Percentiles rank a stretch among this genome's conserved stretches.
Evolutionary conservation across 1,140 invertebrate species (phyloP).

Genomic region (Anoplolepis gracilipes): DNA sequence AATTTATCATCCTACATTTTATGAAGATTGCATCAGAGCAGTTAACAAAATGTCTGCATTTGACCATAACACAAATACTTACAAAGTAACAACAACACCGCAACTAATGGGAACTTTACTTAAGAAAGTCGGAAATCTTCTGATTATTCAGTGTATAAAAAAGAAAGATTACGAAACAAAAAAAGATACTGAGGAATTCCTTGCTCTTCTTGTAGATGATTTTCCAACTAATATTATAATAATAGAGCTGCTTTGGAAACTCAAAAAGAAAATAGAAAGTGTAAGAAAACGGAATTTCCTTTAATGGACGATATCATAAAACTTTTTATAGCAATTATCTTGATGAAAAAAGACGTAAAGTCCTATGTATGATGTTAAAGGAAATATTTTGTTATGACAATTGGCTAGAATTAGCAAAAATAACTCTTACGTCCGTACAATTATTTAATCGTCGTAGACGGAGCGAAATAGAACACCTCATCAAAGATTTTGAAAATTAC

Average conservation of each 20-base stretch:
- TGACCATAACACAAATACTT: neutral
- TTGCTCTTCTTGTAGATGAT: conserved; percentile 13
- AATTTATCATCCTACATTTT: conserved; percentile 15
- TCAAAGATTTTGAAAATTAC: conserved; percentile 4
- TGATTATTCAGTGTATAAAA: conserved; percentile 11
- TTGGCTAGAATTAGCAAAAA: conserved; percentile 14
- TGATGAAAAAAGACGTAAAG: neutral
- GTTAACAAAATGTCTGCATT: conserved; percentile 1
- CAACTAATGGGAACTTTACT: conserved; percentile 23
- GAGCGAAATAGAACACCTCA: conserved; percentile 7
- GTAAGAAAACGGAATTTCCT: conserved; percentile 1
- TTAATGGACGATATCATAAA: neutral
- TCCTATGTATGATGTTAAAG: neutral
- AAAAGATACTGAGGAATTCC: neutral
- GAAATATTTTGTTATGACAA: neutral
- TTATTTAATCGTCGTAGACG: conserved; percentile 11
- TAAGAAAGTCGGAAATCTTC: conserved; percentile 18
- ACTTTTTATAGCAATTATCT: conserved; percentile 6
- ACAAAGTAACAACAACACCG: conserved; percentile 4
- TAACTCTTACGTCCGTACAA: conserved; percentile 11
- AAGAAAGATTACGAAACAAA: conserved; percentile 16
- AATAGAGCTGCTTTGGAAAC: neutral
- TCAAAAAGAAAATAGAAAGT: neutral
- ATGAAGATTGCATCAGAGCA: conserved; percentile 19
- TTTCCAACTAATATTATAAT: conserved; percentile 8